These are phyloP conservation scores for Pseudomyrmex sp. DNA, from an alignment of 1,140 invertebrate genomes.

Conservation along the genomic window DNA sequence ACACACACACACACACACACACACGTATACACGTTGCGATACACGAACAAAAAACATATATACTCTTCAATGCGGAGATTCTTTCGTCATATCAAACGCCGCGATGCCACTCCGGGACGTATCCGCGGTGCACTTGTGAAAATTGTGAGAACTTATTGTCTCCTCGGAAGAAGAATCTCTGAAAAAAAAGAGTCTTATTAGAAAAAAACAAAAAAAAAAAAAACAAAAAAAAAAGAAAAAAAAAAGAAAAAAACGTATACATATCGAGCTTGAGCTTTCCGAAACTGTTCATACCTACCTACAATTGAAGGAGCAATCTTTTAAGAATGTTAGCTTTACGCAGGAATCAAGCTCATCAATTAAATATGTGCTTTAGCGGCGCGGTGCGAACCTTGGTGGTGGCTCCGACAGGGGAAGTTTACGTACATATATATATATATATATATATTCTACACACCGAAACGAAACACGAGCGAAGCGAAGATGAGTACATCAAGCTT, in stretches of 20 bases:
- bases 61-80: not conserved
- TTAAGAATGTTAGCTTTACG: not conserved
- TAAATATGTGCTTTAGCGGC: not conserved
- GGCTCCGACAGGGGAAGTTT: constrained; percentile 55
- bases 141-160: constrained; percentile 23
- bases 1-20: constrained; percentile 3
- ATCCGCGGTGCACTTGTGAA: constrained; percentile 6
- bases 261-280: constrained; percentile 34
- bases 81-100: constrained; percentile 3
- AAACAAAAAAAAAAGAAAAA: too few species aligned
- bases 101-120: constrained; percentile 19
- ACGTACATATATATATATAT: too few species aligned
- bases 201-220: not conserved
- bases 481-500: constrained; percentile 82
- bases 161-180: not conserved
- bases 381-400: constrained; percentile 26
- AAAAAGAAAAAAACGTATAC: not conserved
- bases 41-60: too few species aligned
- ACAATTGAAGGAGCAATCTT: not conserved
- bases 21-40: not conserved
- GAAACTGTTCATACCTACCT: not conserved
- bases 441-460: constrained; percentile 48
- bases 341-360: constrained; percentile 15
- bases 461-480: constrained; percentile 65
- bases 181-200: constrained; percentile 1